Percentiles rank a stretch among this genome's conserved stretches.
These are phyloP conservation scores for Ochropleura leucogaster DNA, from an alignment of 2,888 invertebrate genomes.

Conservation along the genomic window DNA sequence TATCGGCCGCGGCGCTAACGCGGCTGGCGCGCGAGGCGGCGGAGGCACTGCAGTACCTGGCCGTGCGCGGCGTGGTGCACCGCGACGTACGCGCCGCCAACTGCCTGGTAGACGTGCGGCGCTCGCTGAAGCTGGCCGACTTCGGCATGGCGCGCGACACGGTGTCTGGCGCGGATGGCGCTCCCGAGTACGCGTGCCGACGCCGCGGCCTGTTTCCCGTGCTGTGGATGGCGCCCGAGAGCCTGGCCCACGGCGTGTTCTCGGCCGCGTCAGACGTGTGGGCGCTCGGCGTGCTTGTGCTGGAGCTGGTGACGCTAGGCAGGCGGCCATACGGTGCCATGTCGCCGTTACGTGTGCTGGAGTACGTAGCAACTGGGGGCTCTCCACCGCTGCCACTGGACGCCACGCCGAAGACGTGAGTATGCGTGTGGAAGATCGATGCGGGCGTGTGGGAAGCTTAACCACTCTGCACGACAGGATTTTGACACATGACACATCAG, in stretches of 20 bases:
- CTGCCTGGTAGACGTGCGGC: slow-evolving; percentile 93
- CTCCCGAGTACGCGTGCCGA: slow-evolving; percentile 95
- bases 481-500: too few species aligned
- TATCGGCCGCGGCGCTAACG: slow-evolving; percentile 76
- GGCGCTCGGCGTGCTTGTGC: slow-evolving; percentile 96
- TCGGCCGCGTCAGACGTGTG: slow-evolving; percentile 96
- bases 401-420: slow-evolving; percentile 70
- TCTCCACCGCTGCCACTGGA: slow-evolving; percentile 92
- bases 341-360: slow-evolving; percentile 93
- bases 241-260: slow-evolving; percentile 94
- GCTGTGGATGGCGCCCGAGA: slow-evolving; percentile 98
- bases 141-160: slow-evolving; percentile 97
- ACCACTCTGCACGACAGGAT: too few species aligned
- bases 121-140: slow-evolving; percentile 94
- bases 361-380: slow-evolving; percentile 91
- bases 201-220: slow-evolving; percentile 96
- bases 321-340: slow-evolving; percentile 95
- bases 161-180: slow-evolving; percentile 92
- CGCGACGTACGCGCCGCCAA: slow-evolving; percentile 95
- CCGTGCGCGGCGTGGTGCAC: slow-evolving; percentile 93
- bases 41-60: slow-evolving; percentile 89
- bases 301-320: slow-evolving; percentile 96
- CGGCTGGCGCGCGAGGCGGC: slow-evolving; percentile 65
- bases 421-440: too few species aligned
- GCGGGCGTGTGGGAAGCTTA: rapidly evolving